Evolutionary conservation across 2,113 vertebrate genomes (phyloP), one percentile per base, ranked within the genome.

Genomic region (Caranx melampygus): DNA sequence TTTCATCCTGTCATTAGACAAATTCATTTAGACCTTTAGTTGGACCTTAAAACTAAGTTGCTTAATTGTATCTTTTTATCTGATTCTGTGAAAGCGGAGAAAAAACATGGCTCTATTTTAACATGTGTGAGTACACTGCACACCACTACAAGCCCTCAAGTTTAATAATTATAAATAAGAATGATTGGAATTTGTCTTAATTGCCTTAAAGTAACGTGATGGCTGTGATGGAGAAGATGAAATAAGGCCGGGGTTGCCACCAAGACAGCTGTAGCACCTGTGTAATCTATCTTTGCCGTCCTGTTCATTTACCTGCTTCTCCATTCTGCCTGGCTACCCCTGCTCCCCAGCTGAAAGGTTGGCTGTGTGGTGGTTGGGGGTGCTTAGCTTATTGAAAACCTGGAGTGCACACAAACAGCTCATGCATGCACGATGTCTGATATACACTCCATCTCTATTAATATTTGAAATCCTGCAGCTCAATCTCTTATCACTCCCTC

Each of bases 391-490:
- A 64, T 79, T 72, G 54, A 80, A 88, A 88, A 84, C 67, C 78
- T 84, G 59, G 73, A 87, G 83, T 78, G 87, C 69, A 86, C 85
- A 89, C 49, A 85, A 91, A 82, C 54, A 78, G 67, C 79, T 87
- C 81, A 83, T 88, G 90, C 90, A 85, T 87, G 78, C 90, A 79
- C 67, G 35, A 87, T 81, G 82, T 84, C 80, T 78, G 80, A 88
- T 81, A 69, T 71, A 81, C 75, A 79, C 84, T 79, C 54, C 59
- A 84, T 84, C 70, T 58, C 67, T 75, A 86, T 90, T 87, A 88
- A 90, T 90, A 90, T 91, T 91, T 90, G 55, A 90, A 88, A 88
- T 72, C 76, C 79, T 79, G 72, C 72, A 79, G 80, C 78, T 70
- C 67, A 59, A 76, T 86, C 83, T 85, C 89, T 82, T 67, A 73